A percentile compares a stretch with the other conserved stretches of the same genome.
These are phyloP conservation scores for Synanthedon tipuliformis DNA, from an alignment of 2,888 invertebrate genomes.

Conservation along the genomic window DNA sequence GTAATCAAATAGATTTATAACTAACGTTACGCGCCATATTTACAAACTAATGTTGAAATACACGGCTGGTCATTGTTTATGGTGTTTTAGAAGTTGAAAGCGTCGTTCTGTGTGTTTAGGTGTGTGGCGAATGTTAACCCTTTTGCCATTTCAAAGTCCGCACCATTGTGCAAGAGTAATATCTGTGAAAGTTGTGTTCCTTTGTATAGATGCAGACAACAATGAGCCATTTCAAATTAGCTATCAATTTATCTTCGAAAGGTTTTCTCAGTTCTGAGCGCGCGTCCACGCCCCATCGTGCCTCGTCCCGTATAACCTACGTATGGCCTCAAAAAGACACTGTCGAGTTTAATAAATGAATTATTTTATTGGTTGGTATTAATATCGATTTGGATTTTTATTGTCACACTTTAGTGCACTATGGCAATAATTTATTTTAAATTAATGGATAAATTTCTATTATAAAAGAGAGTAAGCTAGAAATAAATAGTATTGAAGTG, in stretches of 20 bases:
- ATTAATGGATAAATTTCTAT: too few species aligned
- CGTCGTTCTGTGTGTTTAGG: background rate
- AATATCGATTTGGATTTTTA: background rate
- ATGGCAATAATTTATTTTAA: too few species aligned
- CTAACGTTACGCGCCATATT: background rate
- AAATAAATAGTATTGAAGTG: too few species aligned
- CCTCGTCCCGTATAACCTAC: background rate
- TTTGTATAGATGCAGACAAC: slow-evolving; percentile 60
- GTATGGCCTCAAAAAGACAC: background rate
- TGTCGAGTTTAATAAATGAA: slow-evolving; percentile 13
- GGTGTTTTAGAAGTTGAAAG: background rate
- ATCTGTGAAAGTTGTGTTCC: slow-evolving; percentile 56
- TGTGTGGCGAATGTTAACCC: background rate
- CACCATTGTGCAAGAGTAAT: slow-evolving; percentile 44
- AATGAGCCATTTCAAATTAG: slow-evolving; percentile 64
- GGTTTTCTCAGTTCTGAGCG: slow-evolving; percentile 38
- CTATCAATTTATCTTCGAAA: slow-evolving; percentile 60
- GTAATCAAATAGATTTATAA: background rate
- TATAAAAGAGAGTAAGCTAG: too few species aligned
- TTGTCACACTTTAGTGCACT: background rate
- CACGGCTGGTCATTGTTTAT: background rate
- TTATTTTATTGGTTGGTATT: background rate
- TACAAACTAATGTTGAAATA: background rate
- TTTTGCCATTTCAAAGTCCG: slow-evolving; percentile 17
- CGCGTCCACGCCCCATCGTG: slow-evolving; percentile 27